Conservation (phyloP, 2,797 vertebrate genomes). For the Myotis myotis region DNA sequence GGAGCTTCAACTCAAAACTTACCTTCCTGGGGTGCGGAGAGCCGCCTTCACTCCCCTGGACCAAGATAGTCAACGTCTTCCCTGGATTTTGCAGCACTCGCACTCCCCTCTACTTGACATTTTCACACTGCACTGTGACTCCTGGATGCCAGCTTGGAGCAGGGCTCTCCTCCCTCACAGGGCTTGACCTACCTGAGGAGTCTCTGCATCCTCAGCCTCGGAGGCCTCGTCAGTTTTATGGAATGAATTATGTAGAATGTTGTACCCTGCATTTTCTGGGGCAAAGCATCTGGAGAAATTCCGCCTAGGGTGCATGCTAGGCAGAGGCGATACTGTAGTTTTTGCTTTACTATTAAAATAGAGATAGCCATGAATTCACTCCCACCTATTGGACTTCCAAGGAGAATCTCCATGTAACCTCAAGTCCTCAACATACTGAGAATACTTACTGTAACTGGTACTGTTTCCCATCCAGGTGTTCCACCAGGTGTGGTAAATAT, state of each 20-base stretch:
- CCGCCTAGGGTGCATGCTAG: background rate
- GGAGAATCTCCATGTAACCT: fast-evolving
- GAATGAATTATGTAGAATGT: background rate
- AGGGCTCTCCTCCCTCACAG: fast-evolving
- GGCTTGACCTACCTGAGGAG: background rate
- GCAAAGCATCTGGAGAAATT: background rate
- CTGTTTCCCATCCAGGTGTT: slow-evolving; percentile 85
- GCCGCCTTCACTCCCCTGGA: background rate
- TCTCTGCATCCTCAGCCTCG: background rate
- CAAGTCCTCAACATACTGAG: fast-evolving
- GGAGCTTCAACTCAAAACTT: background rate
- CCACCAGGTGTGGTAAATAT: slow-evolving; percentile 95
- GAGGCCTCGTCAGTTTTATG: background rate
- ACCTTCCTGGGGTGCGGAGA: background rate
- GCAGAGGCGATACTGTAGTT: background rate
- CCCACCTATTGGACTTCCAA: background rate
- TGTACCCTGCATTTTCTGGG: background rate
- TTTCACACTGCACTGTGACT: background rate
- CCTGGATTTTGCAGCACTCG: background rate
- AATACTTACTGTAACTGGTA: background rate
- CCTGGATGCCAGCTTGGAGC: background rate
- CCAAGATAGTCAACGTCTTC: background rate
- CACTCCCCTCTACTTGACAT: fast-evolving
- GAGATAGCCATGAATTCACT: background rate
- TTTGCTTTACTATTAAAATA: background rate